These are phyloP conservation scores for Talpa occidentalis DNA, from an alignment of 2,113 vertebrate species.

Conservation along the genomic window DNA sequence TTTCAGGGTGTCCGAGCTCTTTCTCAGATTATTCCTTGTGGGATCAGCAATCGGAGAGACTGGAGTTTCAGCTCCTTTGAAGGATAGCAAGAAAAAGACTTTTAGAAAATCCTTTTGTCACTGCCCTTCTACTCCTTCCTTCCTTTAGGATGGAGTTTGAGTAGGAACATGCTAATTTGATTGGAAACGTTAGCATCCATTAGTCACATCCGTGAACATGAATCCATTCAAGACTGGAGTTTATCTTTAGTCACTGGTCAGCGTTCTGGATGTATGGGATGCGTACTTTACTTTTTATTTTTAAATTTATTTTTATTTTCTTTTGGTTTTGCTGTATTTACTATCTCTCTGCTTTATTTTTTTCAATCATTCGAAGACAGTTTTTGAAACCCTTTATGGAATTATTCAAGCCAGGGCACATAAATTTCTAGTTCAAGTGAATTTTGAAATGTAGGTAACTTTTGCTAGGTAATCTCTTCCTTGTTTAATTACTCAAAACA, in stretches of 20 bases:
- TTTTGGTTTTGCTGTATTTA: background rate
- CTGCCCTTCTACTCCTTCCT: background rate
- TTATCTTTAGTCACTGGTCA: background rate
- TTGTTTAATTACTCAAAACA: background rate
- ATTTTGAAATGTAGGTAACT: background rate
- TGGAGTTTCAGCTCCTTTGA: background rate
- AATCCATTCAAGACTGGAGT: background rate
- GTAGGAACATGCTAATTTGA: background rate
- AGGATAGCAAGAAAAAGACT: background rate
- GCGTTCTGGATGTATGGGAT: background rate
- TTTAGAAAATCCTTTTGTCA: background rate
- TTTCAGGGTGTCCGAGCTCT: background rate
- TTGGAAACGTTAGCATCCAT: background rate
- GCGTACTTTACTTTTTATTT: background rate
- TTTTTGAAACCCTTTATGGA: background rate
- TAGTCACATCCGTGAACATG: background rate
- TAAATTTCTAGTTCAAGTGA: background rate
- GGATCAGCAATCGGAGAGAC: background rate
- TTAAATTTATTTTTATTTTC: slow-evolving; percentile 33
- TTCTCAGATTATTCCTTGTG: background rate
- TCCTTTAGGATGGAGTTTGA: slow-evolving; percentile 12
- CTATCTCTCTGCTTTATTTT: background rate
- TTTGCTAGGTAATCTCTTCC: background rate
- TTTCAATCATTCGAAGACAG: background rate
- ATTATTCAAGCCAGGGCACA: background rate